phyloP scores from a whole-genome alignment of 2,888 invertebrate species.

The Caenorhabditis sp. region DNA sequence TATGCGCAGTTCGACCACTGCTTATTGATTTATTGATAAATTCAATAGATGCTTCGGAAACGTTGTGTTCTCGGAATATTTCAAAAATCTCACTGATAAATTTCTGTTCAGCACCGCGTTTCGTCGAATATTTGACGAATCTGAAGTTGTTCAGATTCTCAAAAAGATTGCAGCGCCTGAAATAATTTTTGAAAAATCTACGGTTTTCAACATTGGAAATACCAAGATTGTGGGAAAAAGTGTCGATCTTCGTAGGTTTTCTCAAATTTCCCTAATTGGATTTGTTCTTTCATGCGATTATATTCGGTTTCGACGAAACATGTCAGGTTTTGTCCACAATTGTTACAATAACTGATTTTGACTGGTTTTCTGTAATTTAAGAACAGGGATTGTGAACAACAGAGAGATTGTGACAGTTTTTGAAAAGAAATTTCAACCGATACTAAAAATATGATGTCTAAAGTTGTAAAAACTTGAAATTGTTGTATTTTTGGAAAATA shows the following conservation, averaged over 20 bases:
- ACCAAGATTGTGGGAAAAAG: constrained; percentile 62
- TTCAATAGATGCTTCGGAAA: constrained; percentile 22
- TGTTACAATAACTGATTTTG: constrained; percentile 37
- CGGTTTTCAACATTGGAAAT: background rate
- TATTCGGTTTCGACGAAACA: constrained; percentile 55
- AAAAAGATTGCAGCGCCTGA: constrained; percentile 36
- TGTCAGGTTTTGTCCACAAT: constrained; percentile 49
- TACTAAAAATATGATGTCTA: no score
- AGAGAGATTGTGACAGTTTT: no score
- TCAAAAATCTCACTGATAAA: constrained; percentile 12
- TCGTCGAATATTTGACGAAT: constrained; percentile 19
- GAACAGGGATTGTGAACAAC: no score
- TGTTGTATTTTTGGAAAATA: no score
- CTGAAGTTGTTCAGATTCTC: constrained; percentile 28
- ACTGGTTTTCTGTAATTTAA: constrained; percentile 36
- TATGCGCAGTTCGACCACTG: constrained; percentile 43
- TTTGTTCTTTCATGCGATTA: constrained; percentile 32
- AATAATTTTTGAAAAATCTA: background rate
- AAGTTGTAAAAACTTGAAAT: no score
- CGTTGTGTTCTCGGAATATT: constrained; percentile 20
- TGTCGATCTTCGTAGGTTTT: constrained; percentile 49
- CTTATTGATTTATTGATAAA: constrained; percentile 16
- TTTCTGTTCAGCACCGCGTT: background rate
- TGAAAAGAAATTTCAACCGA: no score
- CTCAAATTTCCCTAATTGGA: constrained; percentile 8